Conservation (phyloP, 2,888 invertebrate genomes). For the Philaethria dido region DNA sequence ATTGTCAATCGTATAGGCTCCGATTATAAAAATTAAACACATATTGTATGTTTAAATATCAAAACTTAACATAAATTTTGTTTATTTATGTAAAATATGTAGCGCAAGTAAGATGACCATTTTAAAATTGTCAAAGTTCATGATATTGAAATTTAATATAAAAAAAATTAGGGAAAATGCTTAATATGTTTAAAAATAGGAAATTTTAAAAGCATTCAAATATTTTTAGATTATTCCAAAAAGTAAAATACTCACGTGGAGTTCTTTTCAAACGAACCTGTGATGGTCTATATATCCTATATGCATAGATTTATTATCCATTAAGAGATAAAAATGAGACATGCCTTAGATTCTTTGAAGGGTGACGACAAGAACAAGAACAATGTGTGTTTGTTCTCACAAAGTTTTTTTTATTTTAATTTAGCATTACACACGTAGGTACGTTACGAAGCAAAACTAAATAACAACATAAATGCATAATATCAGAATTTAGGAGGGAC, state of each 20-base stretch:
- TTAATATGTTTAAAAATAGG: too few relatives aligned
- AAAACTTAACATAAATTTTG: too few relatives aligned
- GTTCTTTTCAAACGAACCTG: not conserved
- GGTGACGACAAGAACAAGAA: slow-evolving; percentile 33
- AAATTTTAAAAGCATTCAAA: too few relatives aligned
- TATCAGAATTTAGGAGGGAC: not conserved
- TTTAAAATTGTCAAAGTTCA: too few relatives aligned
- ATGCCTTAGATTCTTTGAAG: slow-evolving; percentile 25
- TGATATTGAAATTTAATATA: too few relatives aligned
- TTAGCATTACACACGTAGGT: not conserved
- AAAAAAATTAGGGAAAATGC: too few relatives aligned
- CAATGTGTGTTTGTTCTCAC: slow-evolving; percentile 31
- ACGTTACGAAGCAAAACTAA: not conserved
- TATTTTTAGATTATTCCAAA: not conserved
- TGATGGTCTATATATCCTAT: not conserved
- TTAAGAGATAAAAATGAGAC: slow-evolving; percentile 11
- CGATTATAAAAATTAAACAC: too few relatives aligned
- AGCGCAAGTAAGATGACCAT: too few relatives aligned
- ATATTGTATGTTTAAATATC: too few relatives aligned
- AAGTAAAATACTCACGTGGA: not conserved
- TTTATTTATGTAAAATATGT: too few relatives aligned
- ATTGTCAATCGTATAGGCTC: too few relatives aligned
- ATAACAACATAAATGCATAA: too few relatives aligned
- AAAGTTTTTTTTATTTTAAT: not conserved
- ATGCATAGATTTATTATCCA: not conserved